Conservation (phyloP, 2,113 vertebrate species). For the Lasiurus borealis region DNA sequence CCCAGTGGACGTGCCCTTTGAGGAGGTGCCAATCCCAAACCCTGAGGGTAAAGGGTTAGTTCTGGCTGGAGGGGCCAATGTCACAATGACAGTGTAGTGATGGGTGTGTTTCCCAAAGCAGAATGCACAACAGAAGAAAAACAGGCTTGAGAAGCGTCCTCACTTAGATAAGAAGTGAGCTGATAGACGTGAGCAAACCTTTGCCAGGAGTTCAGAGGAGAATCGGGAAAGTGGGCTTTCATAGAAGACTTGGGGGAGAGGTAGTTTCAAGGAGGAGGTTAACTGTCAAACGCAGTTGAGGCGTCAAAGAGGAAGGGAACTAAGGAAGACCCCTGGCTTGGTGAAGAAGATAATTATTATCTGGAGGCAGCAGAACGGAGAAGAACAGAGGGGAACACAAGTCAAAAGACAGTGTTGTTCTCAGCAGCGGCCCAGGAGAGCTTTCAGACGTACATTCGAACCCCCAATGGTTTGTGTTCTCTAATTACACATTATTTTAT, state of each 20-base stretch:
- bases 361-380: not conserved
- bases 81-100: not conserved
- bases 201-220: not conserved
- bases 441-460: not conserved
- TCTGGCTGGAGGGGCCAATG: too few species aligned
- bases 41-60: not conserved
- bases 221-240: not conserved
- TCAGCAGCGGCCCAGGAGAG: not conserved
- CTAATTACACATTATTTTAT: not conserved
- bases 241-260: not conserved
- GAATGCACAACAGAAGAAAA: not conserved
- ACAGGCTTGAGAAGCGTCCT: not conserved
- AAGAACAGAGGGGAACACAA: not conserved
- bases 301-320: conserved; percentile 22
- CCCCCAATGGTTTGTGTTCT: not conserved
- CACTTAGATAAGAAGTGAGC: not conserved
- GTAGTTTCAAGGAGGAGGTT: conserved; percentile 1
- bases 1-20: not conserved
- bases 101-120: not conserved
- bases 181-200: not conserved
- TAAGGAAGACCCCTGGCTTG: conserved; percentile 57
- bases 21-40: not conserved
- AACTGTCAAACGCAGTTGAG: not conserved
- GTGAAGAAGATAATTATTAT: conserved; percentile 50
- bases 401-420: not conserved